A percentile compares a stretch with the other conserved stretches of the same genome.
Conservation (phyloP, 2,113 vertebrate genomes). For the Chroicocephalus ridibundus region DNA sequence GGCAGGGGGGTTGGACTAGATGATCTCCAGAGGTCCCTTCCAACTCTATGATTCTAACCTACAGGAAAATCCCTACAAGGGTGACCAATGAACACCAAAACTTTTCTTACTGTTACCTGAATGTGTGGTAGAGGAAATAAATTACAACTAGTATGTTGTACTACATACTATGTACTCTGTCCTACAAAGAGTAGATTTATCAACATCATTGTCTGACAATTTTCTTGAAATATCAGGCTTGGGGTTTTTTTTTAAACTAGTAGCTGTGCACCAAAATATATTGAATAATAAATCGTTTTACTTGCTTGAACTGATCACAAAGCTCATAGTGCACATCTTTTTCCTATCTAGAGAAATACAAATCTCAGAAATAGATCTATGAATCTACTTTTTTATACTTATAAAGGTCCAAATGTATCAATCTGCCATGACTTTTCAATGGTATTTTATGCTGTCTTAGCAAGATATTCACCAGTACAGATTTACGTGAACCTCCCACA, state of each 20-base stretch:
- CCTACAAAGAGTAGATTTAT: neutral
- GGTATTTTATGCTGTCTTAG: neutral
- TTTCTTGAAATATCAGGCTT: neutral
- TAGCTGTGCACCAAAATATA: neutral
- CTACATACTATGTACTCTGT: neutral
- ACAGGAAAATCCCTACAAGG: rapidly evolving
- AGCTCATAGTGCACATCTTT: neutral
- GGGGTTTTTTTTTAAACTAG: neutral
- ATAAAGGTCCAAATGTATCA: neutral
- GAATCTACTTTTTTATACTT: neutral
- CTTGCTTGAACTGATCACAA: neutral
- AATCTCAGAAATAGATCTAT: neutral
- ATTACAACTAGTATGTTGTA: neutral
- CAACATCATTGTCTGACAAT: neutral
- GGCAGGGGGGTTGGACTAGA: too few relatives aligned
- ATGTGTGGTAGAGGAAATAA: neutral
- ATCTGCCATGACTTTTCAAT: neutral
- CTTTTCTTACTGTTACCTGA: neutral
- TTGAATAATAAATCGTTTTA: neutral
- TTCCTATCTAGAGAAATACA: neutral
- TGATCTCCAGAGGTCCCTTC: too few relatives aligned
- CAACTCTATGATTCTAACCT: too few relatives aligned
- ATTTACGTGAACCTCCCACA: neutral
- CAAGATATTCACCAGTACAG: neutral
- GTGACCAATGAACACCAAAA: neutral